Conservation (phyloP, 2,888 invertebrate genomes). For the Drepana falcataria region DNA sequence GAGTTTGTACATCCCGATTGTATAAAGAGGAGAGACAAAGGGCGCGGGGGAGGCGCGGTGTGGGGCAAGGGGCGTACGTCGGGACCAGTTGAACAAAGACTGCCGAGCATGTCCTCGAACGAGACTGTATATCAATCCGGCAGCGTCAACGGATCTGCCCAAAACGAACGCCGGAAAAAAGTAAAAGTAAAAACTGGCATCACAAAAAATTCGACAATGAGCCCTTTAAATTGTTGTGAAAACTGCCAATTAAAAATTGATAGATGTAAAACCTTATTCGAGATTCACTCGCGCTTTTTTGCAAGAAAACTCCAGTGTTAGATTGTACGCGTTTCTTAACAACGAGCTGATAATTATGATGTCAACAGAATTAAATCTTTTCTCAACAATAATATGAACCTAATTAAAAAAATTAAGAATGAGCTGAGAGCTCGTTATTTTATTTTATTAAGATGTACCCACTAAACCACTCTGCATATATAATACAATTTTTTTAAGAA, state of each 20-base stretch:
- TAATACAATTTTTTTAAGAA: background rate
- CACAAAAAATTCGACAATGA: constrained; percentile 70
- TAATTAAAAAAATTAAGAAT: background rate
- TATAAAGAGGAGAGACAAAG: constrained; percentile 69
- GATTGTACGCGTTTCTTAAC: background rate
- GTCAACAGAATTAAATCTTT: background rate
- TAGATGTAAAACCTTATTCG: constrained; percentile 55
- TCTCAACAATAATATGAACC: background rate
- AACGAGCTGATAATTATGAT: background rate
- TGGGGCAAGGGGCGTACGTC: constrained; percentile 26
- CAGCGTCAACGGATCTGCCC: constrained; percentile 70
- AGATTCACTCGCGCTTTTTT: constrained; percentile 4
- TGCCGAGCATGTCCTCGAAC: constrained; percentile 70
- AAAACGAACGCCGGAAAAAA: constrained; percentile 70
- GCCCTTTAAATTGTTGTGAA: constrained; percentile 71
- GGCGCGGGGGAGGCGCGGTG: constrained; percentile 40
- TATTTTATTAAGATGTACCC: background rate
- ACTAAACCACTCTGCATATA: background rate
- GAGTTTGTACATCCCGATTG: constrained; percentile 58
- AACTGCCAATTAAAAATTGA: constrained; percentile 78
- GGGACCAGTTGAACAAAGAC: constrained; percentile 75
- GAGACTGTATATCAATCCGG: constrained; percentile 75
- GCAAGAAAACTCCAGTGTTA: constrained; percentile 3
- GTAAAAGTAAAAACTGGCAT: constrained; percentile 53
- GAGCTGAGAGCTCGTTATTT: background rate